phyloP scores from a whole-genome alignment of 37 sponge, comb jelly and placozoan genomes.

The Oopsacas minuta region DNA sequence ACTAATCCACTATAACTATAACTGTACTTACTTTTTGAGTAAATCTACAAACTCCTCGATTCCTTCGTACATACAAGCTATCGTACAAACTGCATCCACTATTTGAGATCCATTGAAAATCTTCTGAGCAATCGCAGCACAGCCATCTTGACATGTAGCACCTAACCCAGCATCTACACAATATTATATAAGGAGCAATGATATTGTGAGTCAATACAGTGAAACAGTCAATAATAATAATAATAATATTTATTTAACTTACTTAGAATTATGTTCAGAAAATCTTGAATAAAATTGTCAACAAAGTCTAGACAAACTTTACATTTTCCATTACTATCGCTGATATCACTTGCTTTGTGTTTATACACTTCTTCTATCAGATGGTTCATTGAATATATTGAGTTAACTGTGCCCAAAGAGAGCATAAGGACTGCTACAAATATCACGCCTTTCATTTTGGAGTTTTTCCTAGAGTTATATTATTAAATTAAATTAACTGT shows the following conservation, averaged over 20 bases:
- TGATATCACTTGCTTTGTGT: neutral
- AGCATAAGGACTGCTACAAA: neutral
- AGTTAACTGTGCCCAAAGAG: neutral
- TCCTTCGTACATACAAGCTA: slow-evolving; percentile 55
- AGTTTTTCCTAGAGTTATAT: too few relatives aligned
- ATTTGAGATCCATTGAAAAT: slow-evolving; percentile 19
- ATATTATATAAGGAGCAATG: too few relatives aligned
- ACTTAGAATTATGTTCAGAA: slow-evolving; percentile 63
- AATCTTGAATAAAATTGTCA: slow-evolving; percentile 40
- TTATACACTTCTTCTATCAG: neutral
- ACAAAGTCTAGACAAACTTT: slow-evolving; percentile 40
- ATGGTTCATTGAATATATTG: neutral
- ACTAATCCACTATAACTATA: neutral
- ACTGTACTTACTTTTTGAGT: slow-evolving; percentile 48
- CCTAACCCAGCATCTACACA: slow-evolving; percentile 62
- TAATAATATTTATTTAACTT: too few relatives aligned
- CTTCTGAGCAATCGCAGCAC: slow-evolving; percentile 42
- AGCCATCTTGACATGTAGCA: slow-evolving; percentile 50
- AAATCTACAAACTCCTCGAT: slow-evolving; percentile 58
- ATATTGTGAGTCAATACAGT: too few relatives aligned
- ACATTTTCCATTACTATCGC: slow-evolving; percentile 24
- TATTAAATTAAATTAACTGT: too few relatives aligned
- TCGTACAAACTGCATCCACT: slow-evolving; percentile 44
- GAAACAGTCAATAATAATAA: too few relatives aligned
- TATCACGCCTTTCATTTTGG: neutral